phyloP scores from a whole-genome alignment of 2,113 vertebrate species.

The Oryzias melastigma region DNA sequence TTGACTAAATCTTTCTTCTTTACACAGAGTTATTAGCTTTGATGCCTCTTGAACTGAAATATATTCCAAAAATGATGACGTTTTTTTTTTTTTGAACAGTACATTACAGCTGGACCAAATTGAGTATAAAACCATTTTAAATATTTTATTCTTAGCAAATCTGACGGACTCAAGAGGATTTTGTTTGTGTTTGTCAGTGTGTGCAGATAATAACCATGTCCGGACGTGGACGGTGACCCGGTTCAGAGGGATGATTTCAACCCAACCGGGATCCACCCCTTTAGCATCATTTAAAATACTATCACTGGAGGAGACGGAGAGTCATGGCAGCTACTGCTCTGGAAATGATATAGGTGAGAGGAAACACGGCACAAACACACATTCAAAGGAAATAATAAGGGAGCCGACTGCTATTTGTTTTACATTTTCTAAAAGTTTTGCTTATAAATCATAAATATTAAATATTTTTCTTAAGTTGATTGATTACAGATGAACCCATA shows the following conservation, averaged over 20 bases:
- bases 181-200: conserved; percentile 75
- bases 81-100: too few relatives aligned
- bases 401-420: background rate
- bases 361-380: background rate
- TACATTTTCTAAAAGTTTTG: too few relatives aligned
- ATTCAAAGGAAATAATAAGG: background rate
- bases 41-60: too few relatives aligned
- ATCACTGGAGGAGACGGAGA: conserved; percentile 93
- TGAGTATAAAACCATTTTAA: too few relatives aligned
- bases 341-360: conserved; percentile 93
- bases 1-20: too few relatives aligned
- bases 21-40: too few relatives aligned
- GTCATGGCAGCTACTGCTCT: conserved; percentile 92
- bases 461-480: too few relatives aligned
- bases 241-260: conserved; percentile 97
- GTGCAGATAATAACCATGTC: conserved; percentile 96
- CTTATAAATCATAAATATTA: background rate
- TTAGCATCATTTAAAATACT: conserved; percentile 96
- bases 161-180: background rate
- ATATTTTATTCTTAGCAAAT: too few relatives aligned
- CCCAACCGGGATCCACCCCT: conserved; percentile 94
- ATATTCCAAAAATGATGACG: too few relatives aligned
- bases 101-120: too few relatives aligned
- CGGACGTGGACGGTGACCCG: conserved; percentile 96
- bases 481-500: too few relatives aligned